These are phyloP conservation scores for Monarcha castaneiventris DNA, from an alignment of 2,113 vertebrate genomes.

Conservation along the genomic window DNA sequence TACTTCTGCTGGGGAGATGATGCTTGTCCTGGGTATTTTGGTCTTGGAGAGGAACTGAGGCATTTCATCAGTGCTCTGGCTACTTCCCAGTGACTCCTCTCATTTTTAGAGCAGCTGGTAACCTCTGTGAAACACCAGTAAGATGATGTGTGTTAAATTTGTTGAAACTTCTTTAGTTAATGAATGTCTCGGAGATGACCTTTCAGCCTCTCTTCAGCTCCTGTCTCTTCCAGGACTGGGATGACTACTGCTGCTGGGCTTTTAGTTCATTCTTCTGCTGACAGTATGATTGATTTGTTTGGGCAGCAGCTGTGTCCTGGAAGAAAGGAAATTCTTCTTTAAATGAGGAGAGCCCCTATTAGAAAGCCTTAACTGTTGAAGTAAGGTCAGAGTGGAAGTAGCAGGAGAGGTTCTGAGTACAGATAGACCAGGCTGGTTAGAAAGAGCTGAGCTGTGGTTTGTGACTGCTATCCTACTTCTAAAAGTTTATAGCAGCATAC, in stretches of 20 bases:
- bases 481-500: neutral
- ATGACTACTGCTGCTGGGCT: neutral
- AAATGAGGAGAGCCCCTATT: neutral
- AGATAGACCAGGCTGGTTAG: neutral
- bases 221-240: neutral
- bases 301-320: neutral
- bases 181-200: neutral
- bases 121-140: fast-evolving
- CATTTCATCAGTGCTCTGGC: neutral
- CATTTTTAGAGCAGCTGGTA: neutral
- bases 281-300: neutral
- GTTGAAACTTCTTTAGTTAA: neutral
- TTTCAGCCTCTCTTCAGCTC: neutral
- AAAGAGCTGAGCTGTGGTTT: neutral
- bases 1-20: neutral
- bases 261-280: neutral
- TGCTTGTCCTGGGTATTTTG: neutral
- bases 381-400: neutral
- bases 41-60: neutral
- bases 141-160: neutral
- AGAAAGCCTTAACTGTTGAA: neutral
- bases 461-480: neutral
- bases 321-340: neutral
- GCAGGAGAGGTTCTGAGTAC: neutral
- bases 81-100: neutral